phyloP scores from a whole-genome alignment of 2,888 invertebrate species.

The Drosophila demipolita region DNA sequence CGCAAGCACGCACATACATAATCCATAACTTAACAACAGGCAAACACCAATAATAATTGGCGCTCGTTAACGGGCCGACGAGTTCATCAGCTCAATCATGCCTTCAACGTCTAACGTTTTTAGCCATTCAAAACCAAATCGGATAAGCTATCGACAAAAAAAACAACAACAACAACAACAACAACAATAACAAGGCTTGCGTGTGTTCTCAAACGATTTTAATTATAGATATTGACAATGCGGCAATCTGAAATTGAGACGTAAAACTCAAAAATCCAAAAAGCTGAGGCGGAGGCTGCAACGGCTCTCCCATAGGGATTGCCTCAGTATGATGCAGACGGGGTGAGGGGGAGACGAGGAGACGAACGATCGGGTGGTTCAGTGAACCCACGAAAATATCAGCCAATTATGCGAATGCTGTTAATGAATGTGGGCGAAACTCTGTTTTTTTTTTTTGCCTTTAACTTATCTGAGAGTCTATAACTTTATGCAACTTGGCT shows the following conservation, averaged over 20 bases:
- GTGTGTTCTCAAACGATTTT: slow-evolving; percentile 75
- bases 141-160: slow-evolving; percentile 52
- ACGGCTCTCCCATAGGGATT: slow-evolving; percentile 55
- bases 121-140: slow-evolving; percentile 55
- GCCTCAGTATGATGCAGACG: slow-evolving; percentile 17
- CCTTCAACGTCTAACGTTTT: slow-evolving; percentile 62
- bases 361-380: slow-evolving; percentile 42
- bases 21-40: slow-evolving; percentile 61
- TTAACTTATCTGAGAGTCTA: slow-evolving; percentile 57
- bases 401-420: slow-evolving; percentile 77
- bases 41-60: slow-evolving; percentile 55
- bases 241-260: slow-evolving; percentile 69
- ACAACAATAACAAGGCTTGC: slow-evolving; percentile 49
- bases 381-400: slow-evolving; percentile 59
- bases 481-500: slow-evolving; percentile 69
- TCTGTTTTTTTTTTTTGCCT: slow-evolving; percentile 39
- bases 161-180: slow-evolving; percentile 21
- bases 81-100: slow-evolving; percentile 68
- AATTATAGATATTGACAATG: slow-evolving; percentile 75
- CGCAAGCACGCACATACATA: slow-evolving; percentile 36
- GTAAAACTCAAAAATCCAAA: slow-evolving; percentile 45
- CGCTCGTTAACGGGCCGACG: slow-evolving; percentile 57
- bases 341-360: slow-evolving; percentile 1
- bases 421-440: slow-evolving; percentile 77
- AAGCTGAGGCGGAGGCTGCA: slow-evolving; percentile 14